A percentile compares a stretch with the other conserved stretches of the same genome.
Conservation (phyloP, 2,797 vertebrate species). For the Potorous gilbertii region DNA sequence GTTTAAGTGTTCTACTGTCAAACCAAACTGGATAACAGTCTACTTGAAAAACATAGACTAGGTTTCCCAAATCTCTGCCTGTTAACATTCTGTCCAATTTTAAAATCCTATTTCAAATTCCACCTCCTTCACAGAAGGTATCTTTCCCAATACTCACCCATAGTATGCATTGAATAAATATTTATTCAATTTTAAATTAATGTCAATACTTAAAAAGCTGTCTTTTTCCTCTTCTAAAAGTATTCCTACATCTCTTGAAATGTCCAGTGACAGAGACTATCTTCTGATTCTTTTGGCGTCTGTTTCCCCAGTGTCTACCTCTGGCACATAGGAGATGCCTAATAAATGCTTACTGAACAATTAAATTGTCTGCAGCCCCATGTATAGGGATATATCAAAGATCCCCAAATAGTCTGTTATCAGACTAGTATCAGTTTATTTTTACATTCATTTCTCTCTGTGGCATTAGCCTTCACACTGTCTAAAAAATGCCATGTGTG, state of each 20-base stretch:
- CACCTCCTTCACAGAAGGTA: neutral
- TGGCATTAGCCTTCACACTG: neutral
- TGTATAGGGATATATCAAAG: neutral
- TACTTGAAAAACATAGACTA: neutral
- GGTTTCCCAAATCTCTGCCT: neutral
- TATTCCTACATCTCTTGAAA: neutral
- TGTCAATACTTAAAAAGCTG: neutral
- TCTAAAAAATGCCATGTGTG: neutral
- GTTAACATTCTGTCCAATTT: neutral
- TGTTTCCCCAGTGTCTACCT: neutral
- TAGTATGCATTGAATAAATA: neutral
- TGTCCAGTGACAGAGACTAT: neutral
- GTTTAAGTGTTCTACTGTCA: neutral
- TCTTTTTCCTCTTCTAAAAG: neutral
- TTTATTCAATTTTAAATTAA: neutral
- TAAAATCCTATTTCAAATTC: neutral
- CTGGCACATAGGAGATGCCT: neutral
- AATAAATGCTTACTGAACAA: neutral
- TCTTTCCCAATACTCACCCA: neutral
- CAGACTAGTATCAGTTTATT: neutral
- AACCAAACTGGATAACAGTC: neutral
- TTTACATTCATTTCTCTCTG: neutral
- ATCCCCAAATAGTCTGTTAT: neutral
- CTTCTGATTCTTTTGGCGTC: neutral
- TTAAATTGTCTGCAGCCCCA: neutral